Evolutionary conservation across 2,888 invertebrate species (phyloP).

Genomic region (Patella pellucida): DNA sequence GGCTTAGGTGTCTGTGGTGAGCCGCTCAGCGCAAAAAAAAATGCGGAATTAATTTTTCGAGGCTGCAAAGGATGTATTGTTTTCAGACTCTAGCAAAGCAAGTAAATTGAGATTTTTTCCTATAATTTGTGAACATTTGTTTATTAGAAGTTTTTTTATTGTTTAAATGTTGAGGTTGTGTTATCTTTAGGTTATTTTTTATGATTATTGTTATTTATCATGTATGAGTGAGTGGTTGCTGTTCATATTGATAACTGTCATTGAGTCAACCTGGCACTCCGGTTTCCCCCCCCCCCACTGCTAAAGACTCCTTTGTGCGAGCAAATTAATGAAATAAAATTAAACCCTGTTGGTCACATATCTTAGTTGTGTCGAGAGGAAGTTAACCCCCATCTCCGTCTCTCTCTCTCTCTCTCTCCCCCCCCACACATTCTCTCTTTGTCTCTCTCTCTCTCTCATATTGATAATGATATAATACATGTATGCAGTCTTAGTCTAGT

Average conservation of each 20-base stretch:
- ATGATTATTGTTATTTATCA: neutral
- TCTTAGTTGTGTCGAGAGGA: too few species aligned
- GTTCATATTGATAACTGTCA: neutral
- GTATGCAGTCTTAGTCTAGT: too few species aligned
- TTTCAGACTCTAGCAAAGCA: constrained; percentile 5
- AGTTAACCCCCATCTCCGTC: too few species aligned
- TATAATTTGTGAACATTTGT: neutral
- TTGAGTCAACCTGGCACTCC: too few species aligned
- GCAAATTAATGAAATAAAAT: too few species aligned
- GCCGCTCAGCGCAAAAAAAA: too few species aligned
- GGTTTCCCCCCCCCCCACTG: too few species aligned
- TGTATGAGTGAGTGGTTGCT: neutral
- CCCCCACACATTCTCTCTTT: constrained; percentile 9
- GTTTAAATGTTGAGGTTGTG: neutral
- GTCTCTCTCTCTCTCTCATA: constrained; percentile 16
- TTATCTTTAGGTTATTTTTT: neutral
- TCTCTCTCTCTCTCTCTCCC: constrained; percentile 12
- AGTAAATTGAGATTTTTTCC: neutral
- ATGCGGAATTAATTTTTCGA: too few species aligned
- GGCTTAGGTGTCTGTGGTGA: too few species aligned
- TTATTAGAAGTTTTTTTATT: neutral
- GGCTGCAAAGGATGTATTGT: neutral
- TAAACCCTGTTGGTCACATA: too few species aligned
- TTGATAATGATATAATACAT: too few species aligned
- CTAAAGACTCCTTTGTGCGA: too few species aligned